Percentiles rank a stretch among this genome's conserved stretches.
These are phyloP conservation scores for Spisula subtruncata DNA, from an alignment of 2,888 invertebrate genomes.

Conservation along the genomic window DNA sequence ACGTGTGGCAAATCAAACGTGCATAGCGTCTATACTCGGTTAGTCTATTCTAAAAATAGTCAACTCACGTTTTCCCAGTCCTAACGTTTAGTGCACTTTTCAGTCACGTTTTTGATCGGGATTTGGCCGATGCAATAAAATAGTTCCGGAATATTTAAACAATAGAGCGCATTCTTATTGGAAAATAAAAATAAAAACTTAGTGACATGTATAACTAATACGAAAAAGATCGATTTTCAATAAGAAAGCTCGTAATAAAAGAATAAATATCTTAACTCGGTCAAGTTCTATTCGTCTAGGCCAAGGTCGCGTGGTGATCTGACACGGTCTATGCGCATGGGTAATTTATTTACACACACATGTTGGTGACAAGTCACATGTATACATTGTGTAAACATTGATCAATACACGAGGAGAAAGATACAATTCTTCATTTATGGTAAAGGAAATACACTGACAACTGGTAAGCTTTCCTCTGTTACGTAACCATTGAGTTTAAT, in stretches of 20 bases:
- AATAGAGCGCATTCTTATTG: background rate
- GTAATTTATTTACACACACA: slow-evolving; percentile 44
- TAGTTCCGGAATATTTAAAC: background rate
- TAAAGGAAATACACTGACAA: background rate
- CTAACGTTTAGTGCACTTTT: background rate
- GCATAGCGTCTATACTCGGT: background rate
- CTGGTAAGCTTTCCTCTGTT: background rate
- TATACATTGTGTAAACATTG: slow-evolving; percentile 57
- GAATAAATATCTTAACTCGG: background rate
- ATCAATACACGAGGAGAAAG: background rate
- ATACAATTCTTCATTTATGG: background rate
- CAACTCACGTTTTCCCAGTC: slow-evolving; percentile 9
- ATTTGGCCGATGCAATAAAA: background rate
- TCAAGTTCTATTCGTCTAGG: slow-evolving; percentile 4
- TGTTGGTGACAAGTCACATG: slow-evolving; percentile 55
- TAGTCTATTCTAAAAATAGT: background rate
- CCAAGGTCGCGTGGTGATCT: slow-evolving; percentile 58
- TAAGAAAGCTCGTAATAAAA: background rate
- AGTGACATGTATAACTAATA: too few relatives aligned
- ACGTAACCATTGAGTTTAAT: background rate
- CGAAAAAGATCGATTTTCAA: too few relatives aligned
- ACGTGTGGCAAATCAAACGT: background rate
- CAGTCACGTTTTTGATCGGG: background rate
- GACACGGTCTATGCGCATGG: slow-evolving; percentile 26
- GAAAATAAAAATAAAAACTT: background rate